These are phyloP conservation scores for Tribolium castaneum DNA, from an alignment of 1,140 invertebrate species.

Conservation along the genomic window DNA sequence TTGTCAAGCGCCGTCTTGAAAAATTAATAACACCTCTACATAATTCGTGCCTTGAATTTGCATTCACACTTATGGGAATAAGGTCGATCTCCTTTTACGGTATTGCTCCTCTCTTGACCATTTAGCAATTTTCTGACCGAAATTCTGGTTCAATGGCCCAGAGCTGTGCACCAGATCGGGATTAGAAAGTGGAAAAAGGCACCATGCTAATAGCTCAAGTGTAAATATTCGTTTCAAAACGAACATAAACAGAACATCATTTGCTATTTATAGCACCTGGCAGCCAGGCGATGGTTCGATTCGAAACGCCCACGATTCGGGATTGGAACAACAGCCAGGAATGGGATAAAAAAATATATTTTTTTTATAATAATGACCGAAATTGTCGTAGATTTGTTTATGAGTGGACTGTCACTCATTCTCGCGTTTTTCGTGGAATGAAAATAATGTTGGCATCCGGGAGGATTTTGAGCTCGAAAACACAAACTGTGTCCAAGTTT, in stretches of 20 bases:
- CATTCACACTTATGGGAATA: not conserved
- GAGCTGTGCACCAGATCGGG: not conserved
- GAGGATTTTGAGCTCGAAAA: too few species aligned
- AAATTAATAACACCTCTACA: conserved; percentile 11
- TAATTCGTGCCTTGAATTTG: not conserved
- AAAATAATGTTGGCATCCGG: not conserved
- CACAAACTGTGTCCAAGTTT: too few species aligned
- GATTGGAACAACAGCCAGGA: not conserved
- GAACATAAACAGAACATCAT: conserved; percentile 46
- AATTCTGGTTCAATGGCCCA: not conserved
- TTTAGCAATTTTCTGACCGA: not conserved
- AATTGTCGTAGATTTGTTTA: not conserved
- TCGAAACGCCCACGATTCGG: conserved; percentile 22
- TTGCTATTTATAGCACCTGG: conserved; percentile 50
- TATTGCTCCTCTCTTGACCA: not conserved
- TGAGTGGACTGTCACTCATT: not conserved
- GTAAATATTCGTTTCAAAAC: conserved; percentile 35
- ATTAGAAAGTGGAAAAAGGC: conserved; percentile 11
- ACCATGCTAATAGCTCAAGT: conserved; percentile 20
- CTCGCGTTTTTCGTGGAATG: not conserved
- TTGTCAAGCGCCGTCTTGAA: not conserved
- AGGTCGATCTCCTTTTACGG: conserved; percentile 13
- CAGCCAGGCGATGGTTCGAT: conserved; percentile 40
- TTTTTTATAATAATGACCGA: not conserved
- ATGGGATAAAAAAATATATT: not conserved